Evolutionary conservation across 2,888 invertebrate species (phyloP).

Genomic region (Conops quadrifasciatus): DNA sequence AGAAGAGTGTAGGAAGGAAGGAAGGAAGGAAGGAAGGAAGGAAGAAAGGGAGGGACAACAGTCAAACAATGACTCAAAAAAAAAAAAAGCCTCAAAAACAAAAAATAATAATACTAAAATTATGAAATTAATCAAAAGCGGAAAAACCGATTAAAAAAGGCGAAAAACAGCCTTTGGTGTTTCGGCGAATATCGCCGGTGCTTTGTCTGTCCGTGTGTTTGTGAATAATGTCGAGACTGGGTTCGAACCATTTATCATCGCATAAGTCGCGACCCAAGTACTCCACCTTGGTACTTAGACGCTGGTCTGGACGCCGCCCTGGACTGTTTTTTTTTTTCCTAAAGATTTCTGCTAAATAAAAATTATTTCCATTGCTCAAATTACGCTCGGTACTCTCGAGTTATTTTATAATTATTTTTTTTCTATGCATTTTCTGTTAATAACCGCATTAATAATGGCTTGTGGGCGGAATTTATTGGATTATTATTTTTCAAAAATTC

Average conservation of each 20-base stretch:
- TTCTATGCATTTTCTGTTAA: no score
- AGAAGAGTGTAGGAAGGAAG: neutral
- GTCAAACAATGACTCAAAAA: neutral
- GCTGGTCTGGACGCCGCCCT: neutral
- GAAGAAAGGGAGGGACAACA: neutral
- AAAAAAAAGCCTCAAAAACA: neutral
- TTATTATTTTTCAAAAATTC: no score
- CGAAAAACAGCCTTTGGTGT: neutral
- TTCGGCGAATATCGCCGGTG: no score
- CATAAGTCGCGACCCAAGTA: constrained; percentile 9
- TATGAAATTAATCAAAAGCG: no score
- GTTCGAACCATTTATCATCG: constrained; percentile 16
- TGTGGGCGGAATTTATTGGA: no score
- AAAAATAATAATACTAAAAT: neutral
- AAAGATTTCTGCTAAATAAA: constrained; percentile 11
- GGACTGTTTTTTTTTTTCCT: constrained; percentile 15
- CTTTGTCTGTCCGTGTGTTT: constrained; percentile 18
- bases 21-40: neutral
- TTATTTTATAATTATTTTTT: constrained; percentile 11
- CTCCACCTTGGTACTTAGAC: neutral
- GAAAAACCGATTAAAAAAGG: neutral
- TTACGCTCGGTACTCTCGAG: constrained; percentile 9
- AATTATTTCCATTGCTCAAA: constrained; percentile 10
- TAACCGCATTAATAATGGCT: no score
- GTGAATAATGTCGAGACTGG: no score